Percentiles rank a stretch among this genome's conserved stretches.
Conservation (phyloP, 1,140 invertebrate genomes). For the Globodera rostochiensis region DNA sequence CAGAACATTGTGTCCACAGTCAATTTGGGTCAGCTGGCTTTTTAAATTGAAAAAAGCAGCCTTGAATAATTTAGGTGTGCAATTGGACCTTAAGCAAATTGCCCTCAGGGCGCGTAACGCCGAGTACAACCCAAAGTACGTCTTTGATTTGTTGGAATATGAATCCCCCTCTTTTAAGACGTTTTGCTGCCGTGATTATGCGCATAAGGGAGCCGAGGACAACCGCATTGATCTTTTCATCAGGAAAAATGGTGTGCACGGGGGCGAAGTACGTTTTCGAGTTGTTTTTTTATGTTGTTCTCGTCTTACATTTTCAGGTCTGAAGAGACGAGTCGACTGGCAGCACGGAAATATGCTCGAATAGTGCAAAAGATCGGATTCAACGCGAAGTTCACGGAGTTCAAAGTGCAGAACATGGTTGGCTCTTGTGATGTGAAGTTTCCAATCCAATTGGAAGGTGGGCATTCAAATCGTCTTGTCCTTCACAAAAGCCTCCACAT, state of each 20-base stretch:
- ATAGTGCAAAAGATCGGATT: slow-evolving; percentile 99
- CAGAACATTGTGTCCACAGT: slow-evolving; percentile 66
- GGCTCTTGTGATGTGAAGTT: slow-evolving; percentile 99
- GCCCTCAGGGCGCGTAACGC: slow-evolving; percentile 98
- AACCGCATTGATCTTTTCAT: slow-evolving; percentile 97
- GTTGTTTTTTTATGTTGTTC: slow-evolving; percentile 73
- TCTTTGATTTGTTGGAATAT: background rate
- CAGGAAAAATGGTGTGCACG: slow-evolving; percentile 99
- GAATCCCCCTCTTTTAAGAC: slow-evolving; percentile 72
- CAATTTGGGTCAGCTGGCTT: slow-evolving; percentile 53
- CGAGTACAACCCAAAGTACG: slow-evolving; percentile 86
- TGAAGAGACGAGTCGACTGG: slow-evolving; percentile 72
- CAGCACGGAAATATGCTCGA: slow-evolving; percentile 76
- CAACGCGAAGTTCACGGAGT: slow-evolving; percentile 96
- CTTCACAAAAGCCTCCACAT: background rate
- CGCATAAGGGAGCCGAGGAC: slow-evolving; percentile 95
- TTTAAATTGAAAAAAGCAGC: background rate
- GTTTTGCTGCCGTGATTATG: slow-evolving; percentile 99
- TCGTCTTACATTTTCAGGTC: slow-evolving; percentile 2
- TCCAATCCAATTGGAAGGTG: slow-evolving; percentile 93
- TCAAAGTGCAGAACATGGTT: slow-evolving; percentile 96
- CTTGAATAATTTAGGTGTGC: slow-evolving; percentile 67
- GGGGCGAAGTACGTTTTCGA: slow-evolving; percentile 92
- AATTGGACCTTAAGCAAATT: slow-evolving; percentile 93
- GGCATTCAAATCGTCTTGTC: background rate